Evolutionary conservation across 2,113 vertebrate species (phyloP).

Genomic region (Melanerpes aurifrons): DNA sequence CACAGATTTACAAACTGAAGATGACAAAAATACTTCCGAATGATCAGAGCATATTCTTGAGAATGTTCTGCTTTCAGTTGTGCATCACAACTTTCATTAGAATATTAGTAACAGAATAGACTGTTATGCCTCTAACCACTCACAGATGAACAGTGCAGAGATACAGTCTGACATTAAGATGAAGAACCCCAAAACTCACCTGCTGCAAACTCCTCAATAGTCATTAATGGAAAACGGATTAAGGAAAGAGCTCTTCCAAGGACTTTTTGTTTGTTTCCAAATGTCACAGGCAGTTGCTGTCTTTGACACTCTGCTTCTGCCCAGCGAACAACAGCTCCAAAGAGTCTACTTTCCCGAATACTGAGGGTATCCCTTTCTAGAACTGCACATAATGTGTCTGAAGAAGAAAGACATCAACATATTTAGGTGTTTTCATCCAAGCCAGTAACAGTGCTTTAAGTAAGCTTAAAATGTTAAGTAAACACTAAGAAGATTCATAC

Average conservation of each 20-base stretch:
- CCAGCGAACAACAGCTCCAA: slow-evolving; percentile 93
- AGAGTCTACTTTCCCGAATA: slow-evolving; percentile 92
- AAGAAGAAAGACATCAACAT: neutral
- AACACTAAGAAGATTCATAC: neutral
- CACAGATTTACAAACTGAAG: neutral
- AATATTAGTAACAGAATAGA: neutral
- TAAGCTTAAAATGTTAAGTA: neutral
- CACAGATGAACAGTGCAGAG: neutral
- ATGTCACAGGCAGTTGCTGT: slow-evolving; percentile 88
- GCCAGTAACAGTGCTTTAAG: neutral
- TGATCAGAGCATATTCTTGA: neutral
- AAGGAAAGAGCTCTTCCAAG: slow-evolving; percentile 92
- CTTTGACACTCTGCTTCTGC: slow-evolving; percentile 93
- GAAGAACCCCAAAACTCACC: slow-evolving; percentile 74
- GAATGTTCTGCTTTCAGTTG: neutral
- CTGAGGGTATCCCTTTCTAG: slow-evolving; percentile 93
- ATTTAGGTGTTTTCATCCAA: neutral
- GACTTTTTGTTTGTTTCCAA: slow-evolving; percentile 92
- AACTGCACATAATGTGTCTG: slow-evolving; percentile 92
- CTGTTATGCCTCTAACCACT: neutral
- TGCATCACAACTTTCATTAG: neutral
- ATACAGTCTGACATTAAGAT: neutral
- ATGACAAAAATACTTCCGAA: neutral
- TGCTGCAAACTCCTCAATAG: slow-evolving; percentile 93
- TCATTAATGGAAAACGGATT: slow-evolving; percentile 95